Evolutionary conservation across 2,888 invertebrate species (phyloP), one percentile per base, ranked within the genome.

Genomic region (Phortica magna): DNA sequence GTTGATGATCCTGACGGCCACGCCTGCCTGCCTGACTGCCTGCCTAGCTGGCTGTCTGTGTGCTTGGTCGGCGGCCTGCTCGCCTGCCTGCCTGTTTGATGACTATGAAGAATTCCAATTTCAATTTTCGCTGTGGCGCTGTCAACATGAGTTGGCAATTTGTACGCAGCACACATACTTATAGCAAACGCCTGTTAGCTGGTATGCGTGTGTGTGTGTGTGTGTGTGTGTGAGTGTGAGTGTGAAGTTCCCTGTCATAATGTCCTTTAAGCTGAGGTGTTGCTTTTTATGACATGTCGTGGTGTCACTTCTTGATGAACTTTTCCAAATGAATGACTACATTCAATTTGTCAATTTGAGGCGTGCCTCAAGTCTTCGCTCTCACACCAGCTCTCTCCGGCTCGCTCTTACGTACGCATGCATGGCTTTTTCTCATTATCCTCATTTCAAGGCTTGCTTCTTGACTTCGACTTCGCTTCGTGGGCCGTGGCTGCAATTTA

Each of bases 311-410:
- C 81, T 84, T 84, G 88, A 90, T 89, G 89, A 90, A 87, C 82
- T 88, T 88, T 89, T 90, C 88, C 89, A 86, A 89, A 83, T 84
- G 90, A 88, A 84, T 83, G 85, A 80, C 79, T 83, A 80, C 83
- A 81, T 83, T 84, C 91, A 90, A 90, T 90, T 90, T 91, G 91
- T 90, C 91, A 90, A 90, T 89, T 84, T 80, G 78, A 55, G 65
- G 31, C 70, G 70, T 61, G 61, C 19, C 61, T 61, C 19, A 61
- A 17, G 61, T 17, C 22, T 17, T 17, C 22, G 48, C 48, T 53
- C 43, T 48, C 70, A 17, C 42, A 70, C 42, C 48, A 42, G 10
- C 48, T 48, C 3, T 48, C 48, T 48, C 43, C 10, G 10, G 3
- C 48, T 48, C 48, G 2, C 48, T 48, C 48, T 48, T 14, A 48